Base-by-base conservation (phyloP, 2,797 vertebrate species). In the Bryconaethiops microstoma region DNA sequence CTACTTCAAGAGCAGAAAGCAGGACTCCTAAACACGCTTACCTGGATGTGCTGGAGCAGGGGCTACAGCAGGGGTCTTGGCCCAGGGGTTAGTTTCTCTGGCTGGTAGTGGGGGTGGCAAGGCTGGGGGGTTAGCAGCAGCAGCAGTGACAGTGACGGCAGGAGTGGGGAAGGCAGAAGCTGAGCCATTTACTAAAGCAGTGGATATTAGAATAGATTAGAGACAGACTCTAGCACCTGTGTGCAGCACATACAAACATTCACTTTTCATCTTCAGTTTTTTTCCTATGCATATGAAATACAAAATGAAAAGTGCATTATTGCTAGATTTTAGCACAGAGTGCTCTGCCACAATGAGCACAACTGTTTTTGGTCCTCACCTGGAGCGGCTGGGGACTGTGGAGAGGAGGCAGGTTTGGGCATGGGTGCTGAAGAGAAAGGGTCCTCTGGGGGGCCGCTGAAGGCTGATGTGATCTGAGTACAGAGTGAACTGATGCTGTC, bases 31-130 rank as follows among this genome's bases (percentile, higher is more conserved):
- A 29, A 40, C 42, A 45, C 45, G 64, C 78, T 92, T 93, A 96
- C 95, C 96, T 94, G 95, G 92, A 88, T 90, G 93, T 74, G 89
- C 87, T 0, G 90, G 84, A 87, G 86, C 84, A 59, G 92, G 89
- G 73, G 86, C 83, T 67, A 85, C 90, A 86, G 92, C 90, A 85
- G 96, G 96, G 92, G 90, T 92, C 90, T 95, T 94, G 86, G 96
- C 96, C 98, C 98, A 99, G 88, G 97, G 98, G 96, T 99, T 99
- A 94, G 97, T 98, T 88, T 98, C 97, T 91, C 97, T 95, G 82
- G 96, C 96, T 83, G 97, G 98, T 88, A 98, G 92, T 85, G 96
- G 95, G 0, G 94, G 94, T 57, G 93, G 92, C 77, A 93, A 86
- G 42, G 83, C 85, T 72, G 92, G 88, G 73, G 90, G 89, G 88